Base-by-base conservation (phyloP, 2,888 invertebrate genomes). In the Aspidiotus rigidus region DNA sequence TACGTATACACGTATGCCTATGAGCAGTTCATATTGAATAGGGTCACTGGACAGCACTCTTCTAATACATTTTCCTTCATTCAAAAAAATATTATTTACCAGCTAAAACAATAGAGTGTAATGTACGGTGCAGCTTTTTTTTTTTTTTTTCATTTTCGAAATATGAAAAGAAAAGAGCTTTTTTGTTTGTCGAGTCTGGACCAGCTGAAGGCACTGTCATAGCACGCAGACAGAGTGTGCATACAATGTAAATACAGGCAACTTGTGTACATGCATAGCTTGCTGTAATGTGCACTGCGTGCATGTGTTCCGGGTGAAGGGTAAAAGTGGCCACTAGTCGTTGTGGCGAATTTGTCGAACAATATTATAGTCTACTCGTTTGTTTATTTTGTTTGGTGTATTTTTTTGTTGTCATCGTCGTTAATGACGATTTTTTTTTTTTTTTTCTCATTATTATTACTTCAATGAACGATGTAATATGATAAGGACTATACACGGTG, bases 171-270 rank as follows among this genome's bases (percentile, higher is more conserved):
- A 57, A 56, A 16, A 42, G 44, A 59, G 28, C 28, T 57, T 44
- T 66, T 66, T 44, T 66, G 42, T 59, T 59, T 41, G 28, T n/a
- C 44, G 53, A 62, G 66, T 66, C 66, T 66, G 66, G 66, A 66
- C 66, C 66, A 66, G 66, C 66, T 66, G 66, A 66, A 66, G 66
- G 66, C 42, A 66, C 66, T 66, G 28, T 28, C 28, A n/a, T n/a
- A n/a, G n/a, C n/a, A n/a, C n/a, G n/a, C n/a, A 28, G 28, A 28
- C 28, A 28, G 28, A 28, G 28, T 28, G 28, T 28, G 28, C 28
- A 28, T 28, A 28, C 28, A 28, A 28, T 28, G 28, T 28, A 28
- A 28, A 28, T 28, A 28, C 28, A 28, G 28, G 5, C 28, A 28
- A 28, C 28, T 28, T 28, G 28, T 28, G 28, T 28, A 5, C 28